These are phyloP conservation scores for Eutolmus rufibarbis DNA, from an alignment of 2,888 invertebrate genomes.

Conservation along the genomic window DNA sequence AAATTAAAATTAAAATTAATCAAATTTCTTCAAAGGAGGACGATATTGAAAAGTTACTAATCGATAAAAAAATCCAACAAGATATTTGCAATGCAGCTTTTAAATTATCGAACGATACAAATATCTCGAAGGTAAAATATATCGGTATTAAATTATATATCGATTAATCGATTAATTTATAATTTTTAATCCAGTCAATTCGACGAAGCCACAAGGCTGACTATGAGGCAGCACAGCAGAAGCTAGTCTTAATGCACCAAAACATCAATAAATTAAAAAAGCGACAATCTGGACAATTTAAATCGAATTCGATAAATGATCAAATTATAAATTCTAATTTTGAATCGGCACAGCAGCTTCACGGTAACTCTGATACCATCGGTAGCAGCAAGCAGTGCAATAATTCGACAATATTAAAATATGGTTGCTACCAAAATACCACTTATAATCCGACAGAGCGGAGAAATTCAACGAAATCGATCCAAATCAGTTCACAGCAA, in stretches of 20 bases:
- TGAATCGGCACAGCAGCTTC: not conserved
- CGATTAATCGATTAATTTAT: too few relatives aligned
- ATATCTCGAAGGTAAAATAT: slow-evolving; percentile 29
- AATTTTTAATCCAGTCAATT: slow-evolving; percentile 29
- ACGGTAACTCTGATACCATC: slow-evolving; percentile 31
- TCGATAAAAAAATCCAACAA: slow-evolving; percentile 49
- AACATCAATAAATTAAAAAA: slow-evolving; percentile 49
- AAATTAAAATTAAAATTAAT: not conserved
- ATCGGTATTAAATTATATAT: not conserved
- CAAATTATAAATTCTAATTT: not conserved
- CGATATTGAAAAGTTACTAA: slow-evolving; percentile 47
- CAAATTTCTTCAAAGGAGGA: not conserved
- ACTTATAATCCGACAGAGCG: slow-evolving; percentile 21
- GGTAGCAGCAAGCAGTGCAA: not conserved
- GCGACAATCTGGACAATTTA: slow-evolving; percentile 38
- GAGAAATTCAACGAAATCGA: slow-evolving; percentile 44
- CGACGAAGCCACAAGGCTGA: slow-evolving; percentile 50
- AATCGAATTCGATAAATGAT: slow-evolving; percentile 26
- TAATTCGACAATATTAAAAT: not conserved
- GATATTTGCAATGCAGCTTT: slow-evolving; percentile 48
- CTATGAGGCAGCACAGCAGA: slow-evolving; percentile 51
- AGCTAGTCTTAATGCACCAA: slow-evolving; percentile 51
- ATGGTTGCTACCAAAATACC: not conserved
- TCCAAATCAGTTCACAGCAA: not conserved
- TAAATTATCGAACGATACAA: slow-evolving; percentile 47